Evolutionary conservation across 1,140 invertebrate species (phyloP), one percentile per base, ranked within the genome.

Genomic region (Epicauta chinensis): DNA sequence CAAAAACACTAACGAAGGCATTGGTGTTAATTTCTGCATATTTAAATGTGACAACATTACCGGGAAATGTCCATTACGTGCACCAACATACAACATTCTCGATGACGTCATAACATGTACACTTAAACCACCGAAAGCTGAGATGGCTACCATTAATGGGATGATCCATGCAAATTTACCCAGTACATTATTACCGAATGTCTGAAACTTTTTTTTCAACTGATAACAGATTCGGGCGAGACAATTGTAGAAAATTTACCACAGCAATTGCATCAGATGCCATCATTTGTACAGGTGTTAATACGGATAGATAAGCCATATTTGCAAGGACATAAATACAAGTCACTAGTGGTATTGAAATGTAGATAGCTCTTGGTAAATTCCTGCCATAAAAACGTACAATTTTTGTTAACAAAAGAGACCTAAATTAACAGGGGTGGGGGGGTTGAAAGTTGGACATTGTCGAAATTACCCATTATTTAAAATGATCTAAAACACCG

Each of bases 221-320:
- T n/a, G n/a, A n/a, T n/a, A n/a, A n/a, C n/a, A n/a, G n/a, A n/a
- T n/a, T n/a, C n/a, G n/a, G n/a, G n/a, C n/a, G n/a, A n/a, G n/a
- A 38, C 35, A 16, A 34, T 11, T 34, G 1, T 23, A 31, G 12
- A 47, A 16, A 23, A 38, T 84, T 79, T 76, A 95, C 92, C 68
- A 98, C 92, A 61, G 95, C 95, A 51, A 98, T 94, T 38, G 95
- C 95, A 69, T 90, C 82, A 2, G 91, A 93, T 3, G 83, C 75
- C 11, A 90, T 73, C 64, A 98, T 87, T 65, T 90, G 88, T 5
- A 78, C 70, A 0, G 87, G 87, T 5, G 87, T 84, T 14, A 98
- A 73, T 16, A 96, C 94, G 2, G 93, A 89, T 59, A 97, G 81
- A 71, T 98, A 97, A 0, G 95, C 89, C 41, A 97, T 73, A 71